phyloP scores from a whole-genome alignment of 2,113 vertebrate genomes.

The Equus przewalskii region DNA sequence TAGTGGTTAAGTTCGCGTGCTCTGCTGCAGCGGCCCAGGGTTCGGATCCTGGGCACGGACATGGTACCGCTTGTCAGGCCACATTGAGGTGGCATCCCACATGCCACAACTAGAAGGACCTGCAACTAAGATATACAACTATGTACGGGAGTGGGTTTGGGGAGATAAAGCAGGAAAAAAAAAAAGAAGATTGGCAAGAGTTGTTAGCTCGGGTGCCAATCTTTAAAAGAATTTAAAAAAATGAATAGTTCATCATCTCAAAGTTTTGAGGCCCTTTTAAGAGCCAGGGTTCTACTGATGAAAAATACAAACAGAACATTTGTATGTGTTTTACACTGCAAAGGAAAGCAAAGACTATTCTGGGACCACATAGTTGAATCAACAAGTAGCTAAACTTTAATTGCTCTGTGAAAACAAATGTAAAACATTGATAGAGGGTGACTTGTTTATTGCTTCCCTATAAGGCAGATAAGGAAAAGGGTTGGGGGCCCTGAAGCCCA shows the following conservation, averaged over 20 bases:
- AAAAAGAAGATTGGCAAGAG: too few relatives aligned
- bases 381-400: not conserved
- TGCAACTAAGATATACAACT: too few relatives aligned
- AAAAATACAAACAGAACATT: not conserved
- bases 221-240: too few relatives aligned
- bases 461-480: not conserved
- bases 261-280: not conserved
- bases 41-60: too few relatives aligned
- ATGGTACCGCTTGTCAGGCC: too few relatives aligned
- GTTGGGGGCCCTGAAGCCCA: not conserved
- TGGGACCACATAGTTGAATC: not conserved
- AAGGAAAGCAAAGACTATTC: not conserved
- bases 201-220: too few relatives aligned
- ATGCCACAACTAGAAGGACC: too few relatives aligned
- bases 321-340: not conserved
- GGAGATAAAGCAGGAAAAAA: too few relatives aligned
- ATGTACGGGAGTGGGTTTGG: too few relatives aligned
- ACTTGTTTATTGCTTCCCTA: not conserved
- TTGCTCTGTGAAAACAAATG: not conserved
- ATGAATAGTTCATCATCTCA: conserved; percentile 2
- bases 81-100: too few relatives aligned
- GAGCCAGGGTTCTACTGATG: not conserved
- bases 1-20: too few relatives aligned
- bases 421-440: not conserved
- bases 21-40: too few relatives aligned